Conservation (phyloP, 2,797 vertebrate species). For the Kryptolebias ocellatus region DNA sequence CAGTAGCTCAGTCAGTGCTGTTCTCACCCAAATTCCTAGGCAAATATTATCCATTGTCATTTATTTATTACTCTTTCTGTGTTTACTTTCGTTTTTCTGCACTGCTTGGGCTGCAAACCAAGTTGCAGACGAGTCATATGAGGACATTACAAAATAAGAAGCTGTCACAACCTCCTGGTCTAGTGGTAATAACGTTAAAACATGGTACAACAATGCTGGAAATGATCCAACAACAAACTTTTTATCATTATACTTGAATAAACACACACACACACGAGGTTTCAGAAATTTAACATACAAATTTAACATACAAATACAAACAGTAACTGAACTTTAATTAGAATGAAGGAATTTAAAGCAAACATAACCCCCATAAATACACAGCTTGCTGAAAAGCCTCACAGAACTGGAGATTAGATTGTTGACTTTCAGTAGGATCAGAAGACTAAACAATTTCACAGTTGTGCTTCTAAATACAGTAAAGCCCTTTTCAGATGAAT, state of each 20-base stretch:
- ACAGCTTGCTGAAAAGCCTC: neutral
- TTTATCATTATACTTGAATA: neutral
- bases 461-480: neutral
- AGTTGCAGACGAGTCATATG: conserved; percentile 2
- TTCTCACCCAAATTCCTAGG: conserved; percentile 15
- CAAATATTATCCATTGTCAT: conserved; percentile 8
- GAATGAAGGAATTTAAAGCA: too few species aligned
- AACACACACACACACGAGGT: too few species aligned
- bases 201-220: neutral
- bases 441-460: neutral
- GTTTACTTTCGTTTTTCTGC: neutral
- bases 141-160: conserved; percentile 31
- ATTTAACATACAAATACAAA: too few species aligned
- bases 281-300: too few species aligned
- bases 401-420: neutral
- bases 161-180: conserved; percentile 1
- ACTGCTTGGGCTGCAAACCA: neutral
- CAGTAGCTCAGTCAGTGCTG: conserved; percentile 15
- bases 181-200: neutral
- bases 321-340: too few species aligned
- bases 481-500: neutral
- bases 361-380: neutral
- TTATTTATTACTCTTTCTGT: conserved; percentile 21
- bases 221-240: neutral
- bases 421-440: neutral